Percentiles rank a stretch among this genome's conserved stretches.
phyloP scores from a whole-genome alignment of 2,113 vertebrate genomes.

The Donacobius atricapilla region DNA sequence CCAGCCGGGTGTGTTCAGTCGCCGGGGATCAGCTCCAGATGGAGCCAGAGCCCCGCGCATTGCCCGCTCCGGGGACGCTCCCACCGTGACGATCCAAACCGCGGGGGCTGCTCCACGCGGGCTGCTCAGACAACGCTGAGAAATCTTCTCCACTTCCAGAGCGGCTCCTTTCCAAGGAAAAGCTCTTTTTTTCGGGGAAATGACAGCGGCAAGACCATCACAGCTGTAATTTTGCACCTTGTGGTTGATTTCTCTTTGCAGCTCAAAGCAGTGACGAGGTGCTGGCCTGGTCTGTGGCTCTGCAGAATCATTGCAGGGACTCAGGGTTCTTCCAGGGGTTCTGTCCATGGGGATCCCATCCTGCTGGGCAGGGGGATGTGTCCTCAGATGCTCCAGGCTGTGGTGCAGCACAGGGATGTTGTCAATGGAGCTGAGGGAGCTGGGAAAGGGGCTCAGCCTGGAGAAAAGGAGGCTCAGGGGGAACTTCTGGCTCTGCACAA shows the following conservation, averaged over 20 bases:
- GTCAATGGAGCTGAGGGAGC: not conserved
- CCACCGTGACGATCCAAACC: accelerated
- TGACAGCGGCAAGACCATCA: accelerated
- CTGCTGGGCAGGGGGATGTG: not conserved
- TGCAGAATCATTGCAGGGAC: not conserved
- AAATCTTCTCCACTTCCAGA: not conserved
- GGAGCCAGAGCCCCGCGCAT: slow-evolving; percentile 26
- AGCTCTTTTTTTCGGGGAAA: not conserved
- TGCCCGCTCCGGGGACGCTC: accelerated
- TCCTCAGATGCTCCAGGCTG: not conserved
- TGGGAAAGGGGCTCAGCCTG: not conserved
- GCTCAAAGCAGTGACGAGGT: accelerated
- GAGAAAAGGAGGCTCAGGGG: not conserved
- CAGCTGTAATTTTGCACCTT: accelerated
- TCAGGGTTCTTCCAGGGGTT: not conserved
- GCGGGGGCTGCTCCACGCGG: accelerated
- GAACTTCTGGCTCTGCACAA: not conserved
- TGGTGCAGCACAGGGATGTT: not conserved
- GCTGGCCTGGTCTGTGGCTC: not conserved
- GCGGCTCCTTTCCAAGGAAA: not conserved
- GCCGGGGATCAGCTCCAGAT: not conserved
- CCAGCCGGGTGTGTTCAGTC: accelerated
- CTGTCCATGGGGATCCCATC: not conserved
- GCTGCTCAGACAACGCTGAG: not conserved
- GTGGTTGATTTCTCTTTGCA: accelerated